Base-by-base conservation (phyloP, 2,797 vertebrate species). In the Pyrocephalus nanus region DNA sequence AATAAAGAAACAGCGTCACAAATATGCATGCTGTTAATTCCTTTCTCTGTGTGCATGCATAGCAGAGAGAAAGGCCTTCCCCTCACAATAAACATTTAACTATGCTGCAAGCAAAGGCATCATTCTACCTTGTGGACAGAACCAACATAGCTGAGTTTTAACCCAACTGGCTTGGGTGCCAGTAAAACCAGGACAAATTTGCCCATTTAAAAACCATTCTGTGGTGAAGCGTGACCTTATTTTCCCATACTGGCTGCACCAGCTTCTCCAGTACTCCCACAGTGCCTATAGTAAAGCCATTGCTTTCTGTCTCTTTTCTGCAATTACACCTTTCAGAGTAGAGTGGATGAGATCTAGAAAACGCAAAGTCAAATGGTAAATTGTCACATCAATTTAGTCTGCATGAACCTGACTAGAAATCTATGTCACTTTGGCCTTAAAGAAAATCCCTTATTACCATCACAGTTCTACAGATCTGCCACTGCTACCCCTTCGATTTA, bases 41-140 rank as follows among this genome's bases (percentile, higher is more conserved):
- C 8, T 80, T 29, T 20, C 50, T 60, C 0, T 3, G 5, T 17
- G 15, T 22, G 15, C 7, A 12, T 1, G 6, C 16, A 45, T 8
- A 60, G 42, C 57, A 69, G 64, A 79, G n/a, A 70, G 57, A 66
- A 73, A 76, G 8, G 2, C 2, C 22, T 88, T 47, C 5, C 62
- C 29, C 10, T 36, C 32, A 16, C 23, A 36, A 55, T 76, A 76
- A 22, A 30, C 10, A 12, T 6, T 8, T 32, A 8, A 34, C 14
- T 76, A 14, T 8, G 4, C 20, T 51, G 38, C 40, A 78, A 62
- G 26, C 11, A 86, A 90, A 83, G 30, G 43, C 17, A 4, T 43
- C 43, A 7, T 57, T 77, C 40, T 9, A 36, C 14, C 70, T 18
- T 18, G 20, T 15, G 34, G 13, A 51, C 53, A 85, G 32, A 81